Conservation (phyloP, 2,888 invertebrate species). For the Vanessa cardui region DNA sequence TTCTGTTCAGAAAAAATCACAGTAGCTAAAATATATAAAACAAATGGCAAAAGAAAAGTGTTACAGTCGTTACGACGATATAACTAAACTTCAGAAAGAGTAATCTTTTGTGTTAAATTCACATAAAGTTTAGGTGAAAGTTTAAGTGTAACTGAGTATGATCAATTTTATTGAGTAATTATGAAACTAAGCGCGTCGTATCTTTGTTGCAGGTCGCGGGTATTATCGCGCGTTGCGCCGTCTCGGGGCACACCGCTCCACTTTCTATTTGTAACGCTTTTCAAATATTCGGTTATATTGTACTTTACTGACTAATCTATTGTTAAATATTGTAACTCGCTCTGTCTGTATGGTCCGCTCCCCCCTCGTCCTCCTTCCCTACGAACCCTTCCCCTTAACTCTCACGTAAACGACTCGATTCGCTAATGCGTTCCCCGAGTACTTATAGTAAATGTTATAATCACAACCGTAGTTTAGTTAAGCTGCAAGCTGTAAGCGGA, state of each 20-base stretch:
- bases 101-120: too few species aligned
- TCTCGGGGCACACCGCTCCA: slow-evolving; percentile 48
- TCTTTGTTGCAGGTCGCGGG: slow-evolving; percentile 53
- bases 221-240: slow-evolving; percentile 46
- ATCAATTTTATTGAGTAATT: neutral
- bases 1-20: too few species aligned
- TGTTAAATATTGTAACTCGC: slow-evolving; percentile 32
- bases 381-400: slow-evolving; percentile 10
- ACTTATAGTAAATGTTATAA: slow-evolving; percentile 34
- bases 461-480: slow-evolving; percentile 27
- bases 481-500: slow-evolving; percentile 26
- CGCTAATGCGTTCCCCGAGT: slow-evolving; percentile 33
- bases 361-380: slow-evolving; percentile 30
- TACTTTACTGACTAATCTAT: slow-evolving; percentile 46
- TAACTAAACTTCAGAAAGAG: too few species aligned
- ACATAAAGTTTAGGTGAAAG: too few species aligned
- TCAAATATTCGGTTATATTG: slow-evolving; percentile 48
- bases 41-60: too few species aligned
- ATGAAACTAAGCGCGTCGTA: neutral
- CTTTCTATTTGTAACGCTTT: slow-evolving; percentile 48
- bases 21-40: too few species aligned
- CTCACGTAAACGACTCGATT: slow-evolving; percentile 37
- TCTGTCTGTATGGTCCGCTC: slow-evolving; percentile 29
- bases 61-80: too few species aligned
- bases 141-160: neutral